These are phyloP conservation scores for Halcyon malimbica DNA, from an alignment of 2,113 vertebrate species.

Conservation along the genomic window DNA sequence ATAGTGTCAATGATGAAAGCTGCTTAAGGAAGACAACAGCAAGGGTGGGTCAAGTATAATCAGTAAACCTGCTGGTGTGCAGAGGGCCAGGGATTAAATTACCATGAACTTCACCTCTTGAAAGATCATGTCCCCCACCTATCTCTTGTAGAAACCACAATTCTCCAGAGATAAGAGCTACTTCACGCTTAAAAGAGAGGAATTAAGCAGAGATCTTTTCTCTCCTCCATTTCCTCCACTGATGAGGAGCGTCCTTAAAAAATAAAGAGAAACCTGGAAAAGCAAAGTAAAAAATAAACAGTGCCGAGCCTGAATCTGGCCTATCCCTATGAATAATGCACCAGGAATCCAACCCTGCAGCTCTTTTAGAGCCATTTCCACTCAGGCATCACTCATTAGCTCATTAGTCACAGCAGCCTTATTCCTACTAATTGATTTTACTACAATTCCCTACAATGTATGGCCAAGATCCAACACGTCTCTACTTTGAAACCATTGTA, in stretches of 20 bases:
- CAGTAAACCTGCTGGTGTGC: not conserved
- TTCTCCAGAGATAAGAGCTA: not conserved
- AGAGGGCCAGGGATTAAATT: not conserved
- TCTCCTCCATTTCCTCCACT: not conserved
- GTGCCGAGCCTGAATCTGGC: not conserved
- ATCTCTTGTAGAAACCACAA: not conserved
- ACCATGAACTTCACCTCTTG: not conserved
- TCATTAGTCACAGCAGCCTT: conserved; percentile 57
- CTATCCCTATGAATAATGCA: not conserved
- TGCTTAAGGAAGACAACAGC: not conserved
- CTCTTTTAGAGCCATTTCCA: not conserved
- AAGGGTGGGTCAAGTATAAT: not conserved
- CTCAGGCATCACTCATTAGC: conserved; percentile 34
- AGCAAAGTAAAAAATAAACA: not conserved
- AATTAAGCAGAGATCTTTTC: not conserved
- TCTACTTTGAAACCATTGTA: not conserved
- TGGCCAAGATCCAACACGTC: not conserved
- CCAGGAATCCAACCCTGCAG: conserved; percentile 39
- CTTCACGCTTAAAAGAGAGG: not conserved
- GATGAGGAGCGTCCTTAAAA: not conserved
- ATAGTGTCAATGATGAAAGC: not conserved
- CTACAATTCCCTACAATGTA: not conserved
- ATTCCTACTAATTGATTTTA: conserved; percentile 58
- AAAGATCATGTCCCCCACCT: not conserved
- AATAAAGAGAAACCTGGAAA: not conserved